Evolutionary conservation across 2,888 invertebrate species (phyloP), one percentile per base, ranked within the genome.

Genomic region (Buathra laborator): DNA sequence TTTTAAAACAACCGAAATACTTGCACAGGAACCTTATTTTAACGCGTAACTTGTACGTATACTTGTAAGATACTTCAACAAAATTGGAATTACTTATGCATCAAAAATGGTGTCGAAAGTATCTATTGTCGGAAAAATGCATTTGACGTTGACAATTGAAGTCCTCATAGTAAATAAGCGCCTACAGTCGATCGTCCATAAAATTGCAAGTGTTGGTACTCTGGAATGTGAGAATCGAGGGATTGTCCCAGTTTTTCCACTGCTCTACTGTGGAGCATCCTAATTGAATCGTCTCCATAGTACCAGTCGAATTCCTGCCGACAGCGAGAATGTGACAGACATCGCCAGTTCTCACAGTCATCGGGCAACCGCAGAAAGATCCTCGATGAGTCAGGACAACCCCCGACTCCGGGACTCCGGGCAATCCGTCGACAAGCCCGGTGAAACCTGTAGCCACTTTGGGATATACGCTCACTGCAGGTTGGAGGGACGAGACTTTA

Each of bases 251-350:
- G 67, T 37, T 78, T 78, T 56, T 62, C 79, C 66, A 59, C 78
- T 14, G 44, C 67, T 43, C 7, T 43, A 48, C 72, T 71, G 64
- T 64, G 59, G 66, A 76, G 81, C 77, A 89, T 90, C 91, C 91
- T 93, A 92, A 93, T 93, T 93, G 92, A 93, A 93, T 92, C 90
- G 92, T 92, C 91, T 44, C 85, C 59, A 51, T 59, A 59, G 75
- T 51, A 51, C 75, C 48, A 67, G 77, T 62, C 67, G 78, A 77
- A 88, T 86, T 87, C 89, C 87, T 87, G 87, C 86, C 87, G 90
- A 89, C 89, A 89, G 87, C 87, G 90, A 88, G 91, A 91, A 92
- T 91, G 91, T 90, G 91, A 92, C 90, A 89, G 91, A 92, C 90
- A 90, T 89, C 87, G 85, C 9, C 88, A 86, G 48, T 75, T 48